phyloP scores from a whole-genome alignment of 2,888 invertebrate species.

The Conops quadrifasciatus region DNA sequence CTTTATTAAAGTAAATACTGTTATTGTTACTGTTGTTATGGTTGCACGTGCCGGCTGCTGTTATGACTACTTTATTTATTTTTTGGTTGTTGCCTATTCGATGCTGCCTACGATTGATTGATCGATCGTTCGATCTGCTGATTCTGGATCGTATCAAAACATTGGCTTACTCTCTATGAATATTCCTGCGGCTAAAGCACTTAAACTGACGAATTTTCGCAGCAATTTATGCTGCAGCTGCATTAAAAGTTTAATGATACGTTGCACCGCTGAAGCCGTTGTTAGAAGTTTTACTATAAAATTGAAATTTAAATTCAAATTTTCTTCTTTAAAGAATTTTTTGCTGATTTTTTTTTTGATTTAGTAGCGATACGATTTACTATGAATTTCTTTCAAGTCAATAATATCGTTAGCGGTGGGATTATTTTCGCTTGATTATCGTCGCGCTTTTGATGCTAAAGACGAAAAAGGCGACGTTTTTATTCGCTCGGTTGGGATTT shows the following conservation, averaged over 20 bases:
- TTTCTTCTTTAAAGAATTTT: not conserved
- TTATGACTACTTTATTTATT: not conserved
- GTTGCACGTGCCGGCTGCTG: not conserved
- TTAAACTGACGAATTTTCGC: conserved; percentile 57
- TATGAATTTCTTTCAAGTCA: conserved; percentile 21
- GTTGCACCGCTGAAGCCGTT: conserved; percentile 65
- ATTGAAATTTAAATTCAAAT: conserved; percentile 6
- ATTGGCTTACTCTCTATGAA: not conserved
- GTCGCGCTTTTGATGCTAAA: conserved; percentile 1
- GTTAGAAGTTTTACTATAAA: conserved; percentile 50
- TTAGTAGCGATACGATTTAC: not conserved
- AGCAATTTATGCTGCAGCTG: conserved; percentile 64
- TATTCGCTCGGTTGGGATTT: not conserved
- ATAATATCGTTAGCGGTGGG: no score
- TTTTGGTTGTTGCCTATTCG: not conserved
- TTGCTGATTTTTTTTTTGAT: conserved; percentile 17
- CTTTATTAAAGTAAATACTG: not conserved
- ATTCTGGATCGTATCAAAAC: not conserved
- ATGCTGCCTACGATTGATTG: not conserved
- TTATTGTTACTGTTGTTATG: not conserved
- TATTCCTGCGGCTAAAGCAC: conserved; percentile 54
- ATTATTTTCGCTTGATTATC: not conserved
- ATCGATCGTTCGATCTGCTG: not conserved
- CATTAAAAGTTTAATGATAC: conserved; percentile 63
- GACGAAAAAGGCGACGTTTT: no score